Evolutionary conservation across 2,888 invertebrate genomes (phyloP).

Genomic region (Piscicola geometra): DNA sequence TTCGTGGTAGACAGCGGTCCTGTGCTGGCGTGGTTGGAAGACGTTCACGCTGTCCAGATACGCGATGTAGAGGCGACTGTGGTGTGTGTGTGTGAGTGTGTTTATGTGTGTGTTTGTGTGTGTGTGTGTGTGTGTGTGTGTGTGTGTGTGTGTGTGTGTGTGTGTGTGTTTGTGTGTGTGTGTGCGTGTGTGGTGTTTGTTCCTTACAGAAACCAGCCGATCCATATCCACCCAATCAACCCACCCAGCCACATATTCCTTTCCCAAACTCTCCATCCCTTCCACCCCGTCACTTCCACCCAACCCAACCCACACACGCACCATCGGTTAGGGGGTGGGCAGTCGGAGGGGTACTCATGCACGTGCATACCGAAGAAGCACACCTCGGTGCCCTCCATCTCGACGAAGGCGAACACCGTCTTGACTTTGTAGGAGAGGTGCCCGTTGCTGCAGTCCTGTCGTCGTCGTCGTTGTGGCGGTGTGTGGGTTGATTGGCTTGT

Average conservation of each 20-base stretch:
- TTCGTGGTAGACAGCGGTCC: conserved; percentile 98
- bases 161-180: no score
- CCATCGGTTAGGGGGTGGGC: conserved; percentile 76
- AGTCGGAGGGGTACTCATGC: conserved; percentile 97
- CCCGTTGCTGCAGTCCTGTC: not conserved
- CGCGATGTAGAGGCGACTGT: conserved; percentile 90
- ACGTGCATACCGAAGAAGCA: conserved; percentile 99
- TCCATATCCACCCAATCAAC: not conserved
- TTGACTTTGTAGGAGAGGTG: conserved; percentile 74
- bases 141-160: no score
- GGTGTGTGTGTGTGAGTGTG: conserved; percentile 31
- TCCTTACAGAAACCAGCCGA: not conserved
- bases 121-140: no score
- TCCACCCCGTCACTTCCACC: not conserved
- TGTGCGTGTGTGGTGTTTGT: no score
- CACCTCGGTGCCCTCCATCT: conserved; percentile 94
- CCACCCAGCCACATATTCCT: not conserved
- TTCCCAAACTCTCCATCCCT: not conserved
- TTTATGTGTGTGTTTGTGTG: no score
- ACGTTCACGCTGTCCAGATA: conserved; percentile 99
- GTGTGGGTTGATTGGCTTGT: not conserved
- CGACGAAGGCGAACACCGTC: conserved; percentile 97
- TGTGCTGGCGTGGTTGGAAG: conserved; percentile 91
- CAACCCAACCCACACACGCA: not conserved
- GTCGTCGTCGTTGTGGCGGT: not conserved